Base-by-base conservation (phyloP, 2,113 vertebrate genomes). In the Jaculus jaculus region DNA sequence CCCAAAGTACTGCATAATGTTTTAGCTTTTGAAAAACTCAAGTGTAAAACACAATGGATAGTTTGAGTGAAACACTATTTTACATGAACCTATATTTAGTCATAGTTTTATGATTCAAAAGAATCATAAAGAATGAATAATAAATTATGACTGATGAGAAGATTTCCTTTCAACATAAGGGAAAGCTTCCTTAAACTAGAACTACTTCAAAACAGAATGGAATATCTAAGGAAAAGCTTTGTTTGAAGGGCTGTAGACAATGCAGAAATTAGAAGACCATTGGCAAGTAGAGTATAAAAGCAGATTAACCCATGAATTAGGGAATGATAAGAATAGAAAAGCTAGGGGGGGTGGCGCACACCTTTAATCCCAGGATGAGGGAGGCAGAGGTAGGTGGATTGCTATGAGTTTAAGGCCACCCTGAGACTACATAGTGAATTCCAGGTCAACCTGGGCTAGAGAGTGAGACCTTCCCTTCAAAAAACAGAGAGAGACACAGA, bases 11-110 rank as follows among this genome's bases (percentile, higher is more conserved):
- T 78, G 21, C n/a, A 23, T 37, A 61, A 69, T 83, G 4, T 9
- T 87, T 91, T 23, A 54, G 54, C 30, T 2, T n/a, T 39, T 68
- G 71, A 86, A 11, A 15, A 90, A 24, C 42, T 8, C 5, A 8
- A 6, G 42, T 47, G 21, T 18, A 24, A 79, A 23, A 39, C 7
- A n/a, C 0, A 73, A 82, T 30, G 47, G 12, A 37, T 78, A 83
- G 89, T 90, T 84, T 37, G 37, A 78, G 61, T 75, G 32, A 85
- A 91, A 37, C 58, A 23, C 61, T 92, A 74, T 72, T 74, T 92
- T 47, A 47, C 42, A 8, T 75, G 32, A 85, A 91, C 42, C 58
- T 28, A 66, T 92, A 74, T 72, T 74, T 92, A 61, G 7, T 24
- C 8, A 23, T 51, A 39, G 63, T 78, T 75, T 93, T 54, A 51